Percentiles rank a stretch among this genome's conserved stretches.
Evolutionary conservation across 2,888 invertebrate genomes (phyloP).

Genomic region (Myathropa florea): DNA sequence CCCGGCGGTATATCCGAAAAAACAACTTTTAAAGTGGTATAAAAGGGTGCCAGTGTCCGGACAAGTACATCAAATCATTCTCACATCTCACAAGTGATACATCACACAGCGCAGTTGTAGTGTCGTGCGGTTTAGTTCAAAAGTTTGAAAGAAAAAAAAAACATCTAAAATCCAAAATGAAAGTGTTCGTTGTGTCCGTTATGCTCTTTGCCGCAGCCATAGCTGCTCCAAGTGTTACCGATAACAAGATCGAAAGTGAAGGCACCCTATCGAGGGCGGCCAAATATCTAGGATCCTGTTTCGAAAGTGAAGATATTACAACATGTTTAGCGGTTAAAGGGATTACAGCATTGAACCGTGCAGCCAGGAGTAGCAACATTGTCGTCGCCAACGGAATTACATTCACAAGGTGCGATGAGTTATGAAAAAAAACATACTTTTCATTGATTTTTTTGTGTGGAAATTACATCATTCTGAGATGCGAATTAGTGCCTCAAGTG

Average conservation of each 20-base stretch:
- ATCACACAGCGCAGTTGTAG: slow-evolving; percentile 68
- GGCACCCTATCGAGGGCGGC: slow-evolving; percentile 77
- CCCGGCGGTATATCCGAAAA: slow-evolving; percentile 46
- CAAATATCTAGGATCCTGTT: slow-evolving; percentile 79
- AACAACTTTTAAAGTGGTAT: slow-evolving; percentile 75
- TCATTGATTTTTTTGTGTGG: too few species aligned
- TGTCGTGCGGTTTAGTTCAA: slow-evolving; percentile 47
- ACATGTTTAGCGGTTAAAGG: slow-evolving; percentile 84
- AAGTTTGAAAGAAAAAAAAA: slow-evolving; percentile 44
- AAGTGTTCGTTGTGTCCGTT: slow-evolving; percentile 76
- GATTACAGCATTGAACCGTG: slow-evolving; percentile 82
- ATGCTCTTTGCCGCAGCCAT: slow-evolving; percentile 75
- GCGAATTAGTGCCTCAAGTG: slow-evolving; percentile 12
- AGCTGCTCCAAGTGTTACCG: slow-evolving; percentile 79
- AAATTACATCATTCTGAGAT: slow-evolving; percentile 19
- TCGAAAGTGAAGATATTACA: slow-evolving; percentile 81
- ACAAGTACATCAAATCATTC: slow-evolving; percentile 80
- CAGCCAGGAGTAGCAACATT: slow-evolving; percentile 82
- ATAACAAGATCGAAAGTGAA: slow-evolving; percentile 81
- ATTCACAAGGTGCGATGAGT: slow-evolving; percentile 81
- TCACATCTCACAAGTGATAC: slow-evolving; percentile 78
- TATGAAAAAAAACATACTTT: neutral
- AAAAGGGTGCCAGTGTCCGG: slow-evolving; percentile 78
- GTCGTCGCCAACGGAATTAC: slow-evolving; percentile 83
- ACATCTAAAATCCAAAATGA: slow-evolving; percentile 74